Percentiles rank a stretch among this genome's conserved stretches.
phyloP scores from a whole-genome alignment of 2,113 vertebrate species.

The Scomber japonicus region DNA sequence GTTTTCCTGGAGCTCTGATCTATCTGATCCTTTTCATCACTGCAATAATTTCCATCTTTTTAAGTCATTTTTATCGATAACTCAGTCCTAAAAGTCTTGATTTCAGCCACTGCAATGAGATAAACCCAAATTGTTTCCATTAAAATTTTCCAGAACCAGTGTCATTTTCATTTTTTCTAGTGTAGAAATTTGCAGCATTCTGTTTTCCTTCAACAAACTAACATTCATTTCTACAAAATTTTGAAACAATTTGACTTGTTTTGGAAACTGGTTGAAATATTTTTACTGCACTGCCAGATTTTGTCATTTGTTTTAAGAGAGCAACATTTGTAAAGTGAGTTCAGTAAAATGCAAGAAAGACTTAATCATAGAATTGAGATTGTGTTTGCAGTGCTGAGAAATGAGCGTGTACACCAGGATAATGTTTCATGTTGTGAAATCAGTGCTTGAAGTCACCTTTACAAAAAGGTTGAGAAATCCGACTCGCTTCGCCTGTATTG shows the following conservation, averaged over 20 bases:
- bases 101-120: not conserved
- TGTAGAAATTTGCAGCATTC: not conserved
- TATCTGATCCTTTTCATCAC: no score
- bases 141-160: not conserved
- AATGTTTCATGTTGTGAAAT: not conserved
- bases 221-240: not conserved
- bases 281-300: not conserved
- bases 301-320: not conserved
- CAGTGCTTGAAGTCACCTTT: not conserved
- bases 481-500: not conserved
- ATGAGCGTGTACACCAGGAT: not conserved
- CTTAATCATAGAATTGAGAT: not conserved
- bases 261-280: constrained; percentile 2
- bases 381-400: not conserved
- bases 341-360: constrained; percentile 1
- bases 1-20: no score
- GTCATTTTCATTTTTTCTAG: not conserved
- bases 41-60: not conserved
- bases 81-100: not conserved
- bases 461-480: not conserved
- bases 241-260: not conserved
- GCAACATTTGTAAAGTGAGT: not conserved
- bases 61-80: not conserved
- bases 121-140: not conserved
- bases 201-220: not conserved